These are phyloP conservation scores for Callionymus lyra DNA, from an alignment of 2,113 vertebrate genomes.

Conservation along the genomic window DNA sequence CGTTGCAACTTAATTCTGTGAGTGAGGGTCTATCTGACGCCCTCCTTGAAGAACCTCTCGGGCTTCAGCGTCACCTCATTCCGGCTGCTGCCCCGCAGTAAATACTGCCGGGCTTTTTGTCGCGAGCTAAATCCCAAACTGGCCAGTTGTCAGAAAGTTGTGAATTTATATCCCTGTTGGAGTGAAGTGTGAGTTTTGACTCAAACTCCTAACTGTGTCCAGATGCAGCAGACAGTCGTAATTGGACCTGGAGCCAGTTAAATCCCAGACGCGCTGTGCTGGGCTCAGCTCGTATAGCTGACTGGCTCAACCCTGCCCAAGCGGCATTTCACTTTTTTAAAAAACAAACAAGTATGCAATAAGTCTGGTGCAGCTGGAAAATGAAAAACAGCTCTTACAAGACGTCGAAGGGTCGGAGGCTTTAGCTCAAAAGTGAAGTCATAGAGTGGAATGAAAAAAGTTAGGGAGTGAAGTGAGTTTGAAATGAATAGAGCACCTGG, in stretches of 20 bases:
- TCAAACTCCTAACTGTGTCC: constrained; percentile 57
- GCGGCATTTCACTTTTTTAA: constrained; percentile 14
- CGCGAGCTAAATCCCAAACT: constrained; percentile 20
- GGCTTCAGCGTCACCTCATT: constrained; percentile 8
- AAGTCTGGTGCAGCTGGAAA: background rate
- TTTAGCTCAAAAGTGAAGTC: constrained; percentile 29
- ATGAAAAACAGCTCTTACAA: background rate
- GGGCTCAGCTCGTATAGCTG: constrained; percentile 32
- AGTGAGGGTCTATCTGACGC: no score
- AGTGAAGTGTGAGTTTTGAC: constrained; percentile 58
- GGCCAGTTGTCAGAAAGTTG: constrained; percentile 34
- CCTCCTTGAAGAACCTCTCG: no score
- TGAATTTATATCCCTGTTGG: constrained; percentile 47
- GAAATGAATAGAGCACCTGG: constrained; percentile 59
- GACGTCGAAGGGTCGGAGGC: no score
- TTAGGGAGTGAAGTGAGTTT: constrained; percentile 11
- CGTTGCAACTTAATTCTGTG: no score
- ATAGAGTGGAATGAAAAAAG: constrained; percentile 11
- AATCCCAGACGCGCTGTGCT: constrained; percentile 57
- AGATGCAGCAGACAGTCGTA: constrained; percentile 64
- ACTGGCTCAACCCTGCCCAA: constrained; percentile 35
- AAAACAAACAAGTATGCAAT: constrained; percentile 16
- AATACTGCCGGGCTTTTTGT: constrained; percentile 30
- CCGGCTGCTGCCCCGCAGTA: constrained; percentile 24
- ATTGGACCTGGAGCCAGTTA: constrained; percentile 72